phyloP scores from a whole-genome alignment of 2,797 vertebrate species.

The Myripristis murdjan region DNA sequence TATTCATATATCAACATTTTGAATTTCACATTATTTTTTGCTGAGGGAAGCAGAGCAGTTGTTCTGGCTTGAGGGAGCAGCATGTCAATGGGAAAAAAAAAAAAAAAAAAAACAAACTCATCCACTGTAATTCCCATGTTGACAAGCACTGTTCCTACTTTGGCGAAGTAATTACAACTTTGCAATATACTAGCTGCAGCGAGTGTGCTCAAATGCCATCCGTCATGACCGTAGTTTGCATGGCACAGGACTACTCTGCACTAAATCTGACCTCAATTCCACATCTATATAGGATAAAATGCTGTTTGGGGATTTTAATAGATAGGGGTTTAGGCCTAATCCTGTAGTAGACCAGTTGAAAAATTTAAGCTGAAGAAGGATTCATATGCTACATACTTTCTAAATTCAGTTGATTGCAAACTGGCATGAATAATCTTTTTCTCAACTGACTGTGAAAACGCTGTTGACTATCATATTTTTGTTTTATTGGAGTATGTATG shows the following conservation, averaged over 20 bases:
- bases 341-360: not conserved
- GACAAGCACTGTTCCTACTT: constrained; percentile 22
- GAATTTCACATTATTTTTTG: too few species aligned
- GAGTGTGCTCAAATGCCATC: constrained; percentile 15
- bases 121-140: constrained; percentile 45
- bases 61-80: constrained; percentile 29
- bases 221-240: constrained; percentile 10
- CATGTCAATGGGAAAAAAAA: constrained; percentile 32
- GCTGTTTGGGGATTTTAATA: constrained; percentile 2
- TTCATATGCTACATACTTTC: not conserved
- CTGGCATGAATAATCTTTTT: not conserved
- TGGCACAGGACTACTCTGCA: constrained; percentile 14
- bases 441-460: not conserved
- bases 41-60: constrained; percentile 14
- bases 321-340: constrained; percentile 22
- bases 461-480: not conserved
- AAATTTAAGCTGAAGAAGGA: constrained; percentile 6
- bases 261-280: constrained; percentile 33
- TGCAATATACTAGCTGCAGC: constrained; percentile 1
- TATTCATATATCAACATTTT: constrained; percentile 13
- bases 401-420: not conserved
- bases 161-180: constrained; percentile 21
- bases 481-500: not conserved
- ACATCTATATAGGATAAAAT: not conserved
- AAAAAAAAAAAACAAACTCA: constrained; percentile 9